Percentiles rank a stretch among this genome's conserved stretches.
These are phyloP conservation scores for Cricetomys ansorgei DNA, from an alignment of 2,113 vertebrate species.

Conservation along the genomic window DNA sequence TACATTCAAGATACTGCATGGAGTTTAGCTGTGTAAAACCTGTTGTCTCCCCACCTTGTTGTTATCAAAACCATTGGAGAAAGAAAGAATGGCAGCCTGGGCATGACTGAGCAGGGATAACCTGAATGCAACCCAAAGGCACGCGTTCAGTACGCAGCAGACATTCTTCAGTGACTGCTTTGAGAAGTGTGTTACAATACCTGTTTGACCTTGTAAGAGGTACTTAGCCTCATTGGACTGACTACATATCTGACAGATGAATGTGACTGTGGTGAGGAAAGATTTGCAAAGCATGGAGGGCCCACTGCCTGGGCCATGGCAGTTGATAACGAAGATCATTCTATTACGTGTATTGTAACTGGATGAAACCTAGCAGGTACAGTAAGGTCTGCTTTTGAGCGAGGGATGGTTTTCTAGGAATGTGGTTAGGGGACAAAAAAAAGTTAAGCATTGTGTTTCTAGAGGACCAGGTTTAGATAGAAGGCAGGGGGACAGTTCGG, in stretches of 20 bases:
- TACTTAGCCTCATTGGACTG: neutral
- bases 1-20: neutral
- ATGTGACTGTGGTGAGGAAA: neutral
- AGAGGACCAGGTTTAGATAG: neutral
- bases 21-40: neutral
- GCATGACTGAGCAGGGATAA: neutral
- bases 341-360: neutral
- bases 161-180: neutral
- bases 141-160: neutral
- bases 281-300: neutral
- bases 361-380: neutral
- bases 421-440: neutral
- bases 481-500: neutral
- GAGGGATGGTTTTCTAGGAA: neutral
- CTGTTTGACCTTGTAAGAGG: neutral
- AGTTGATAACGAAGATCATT: slow-evolving; percentile 16
- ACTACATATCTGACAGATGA: neutral
- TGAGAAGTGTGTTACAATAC: neutral
- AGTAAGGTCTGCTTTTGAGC: neutral
- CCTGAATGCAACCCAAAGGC: neutral
- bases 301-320: neutral
- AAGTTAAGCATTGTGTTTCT: neutral
- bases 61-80: neutral
- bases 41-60: neutral
- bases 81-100: neutral